Evolutionary conservation across 1,140 invertebrate species (phyloP).

Genomic region (Oryctes rhinoceros): DNA sequence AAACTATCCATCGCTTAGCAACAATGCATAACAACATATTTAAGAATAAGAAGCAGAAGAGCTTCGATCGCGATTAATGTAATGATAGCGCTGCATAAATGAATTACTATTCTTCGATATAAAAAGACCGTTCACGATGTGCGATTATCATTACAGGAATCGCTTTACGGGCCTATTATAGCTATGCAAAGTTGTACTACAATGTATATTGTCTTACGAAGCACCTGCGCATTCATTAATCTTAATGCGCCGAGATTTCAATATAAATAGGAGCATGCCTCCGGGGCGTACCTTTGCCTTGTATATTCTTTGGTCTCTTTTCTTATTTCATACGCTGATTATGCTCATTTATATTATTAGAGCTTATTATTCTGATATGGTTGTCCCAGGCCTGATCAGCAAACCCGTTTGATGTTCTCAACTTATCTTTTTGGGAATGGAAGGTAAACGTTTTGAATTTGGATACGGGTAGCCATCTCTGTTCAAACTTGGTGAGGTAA

Average conservation of each 20-base stretch:
- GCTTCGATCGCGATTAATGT: not conserved
- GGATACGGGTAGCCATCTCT: too few species aligned
- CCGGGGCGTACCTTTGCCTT: not conserved
- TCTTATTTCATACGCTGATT: not conserved
- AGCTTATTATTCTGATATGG: not conserved
- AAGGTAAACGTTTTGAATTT: too few species aligned
- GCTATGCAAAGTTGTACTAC: not conserved
- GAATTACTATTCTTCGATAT: not conserved
- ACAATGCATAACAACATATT: not conserved
- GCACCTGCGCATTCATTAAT: not conserved
- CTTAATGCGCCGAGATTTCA: not conserved
- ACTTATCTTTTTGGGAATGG: too few species aligned
- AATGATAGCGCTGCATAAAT: slow-evolving; percentile 1
- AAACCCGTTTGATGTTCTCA: too few species aligned
- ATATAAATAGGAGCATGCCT: slow-evolving; percentile 7
- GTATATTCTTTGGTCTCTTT: not conserved
- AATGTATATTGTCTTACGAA: not conserved
- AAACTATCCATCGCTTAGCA: not conserved
- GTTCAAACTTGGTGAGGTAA: too few species aligned
- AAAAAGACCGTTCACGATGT: not conserved
- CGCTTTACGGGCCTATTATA: not conserved
- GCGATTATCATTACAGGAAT: not conserved
- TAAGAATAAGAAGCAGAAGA: not conserved
- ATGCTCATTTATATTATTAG: not conserved
- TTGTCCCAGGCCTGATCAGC: too few species aligned